Evolutionary conservation across 2,113 vertebrate genomes (phyloP), one percentile per base, ranked within the genome.

Genomic region (Carlito syrichta): DNA sequence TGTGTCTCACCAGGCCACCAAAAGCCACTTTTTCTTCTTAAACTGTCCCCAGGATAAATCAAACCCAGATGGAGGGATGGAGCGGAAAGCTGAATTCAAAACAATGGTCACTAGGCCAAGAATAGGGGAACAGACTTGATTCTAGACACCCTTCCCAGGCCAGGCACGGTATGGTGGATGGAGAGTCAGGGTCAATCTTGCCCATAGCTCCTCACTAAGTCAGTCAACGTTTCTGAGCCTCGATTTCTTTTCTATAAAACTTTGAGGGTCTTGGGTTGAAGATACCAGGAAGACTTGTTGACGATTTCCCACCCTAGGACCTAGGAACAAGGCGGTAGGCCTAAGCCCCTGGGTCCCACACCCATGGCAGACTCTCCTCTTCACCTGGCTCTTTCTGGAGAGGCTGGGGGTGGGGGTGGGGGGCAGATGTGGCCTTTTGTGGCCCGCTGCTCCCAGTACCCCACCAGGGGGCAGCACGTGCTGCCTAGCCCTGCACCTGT

Each of bases 81-180:
- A 74, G 27, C 62, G 14, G 19, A 76, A n/a, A 58, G 50, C 71
- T 43, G 62, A 66, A 58, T 71, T 81, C 35, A 63, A 92, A 66
- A 68, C 84, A 58, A 84, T 52, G 19, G 7, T n/a, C 69, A 58
- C 43, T 4, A 9, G 22, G 32, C 81, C 35, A 63, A 23, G 30
- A 17, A 94, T 62, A 86, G 69, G 48, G 66, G 90, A n/a, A 12
- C 9, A 0, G 40, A 32, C 20, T n/a, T 32, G 43, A n/a, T 35
- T 86, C 43, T n/a, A 2, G 73, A 23, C 35, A n/a, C 76, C 27
- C 23, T 40, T 8, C 10, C 16, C 2, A 43, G 60, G 52, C 35
- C 76, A 58, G 40, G 25, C 6, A 10, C 0, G 40, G 30, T 1
- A 3, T 1, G n/a, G 27, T 23, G 52, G 22, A 4, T 0, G 1